phyloP scores from a whole-genome alignment of 2,888 invertebrate genomes.

The Alviniconcha strummeri region DNA sequence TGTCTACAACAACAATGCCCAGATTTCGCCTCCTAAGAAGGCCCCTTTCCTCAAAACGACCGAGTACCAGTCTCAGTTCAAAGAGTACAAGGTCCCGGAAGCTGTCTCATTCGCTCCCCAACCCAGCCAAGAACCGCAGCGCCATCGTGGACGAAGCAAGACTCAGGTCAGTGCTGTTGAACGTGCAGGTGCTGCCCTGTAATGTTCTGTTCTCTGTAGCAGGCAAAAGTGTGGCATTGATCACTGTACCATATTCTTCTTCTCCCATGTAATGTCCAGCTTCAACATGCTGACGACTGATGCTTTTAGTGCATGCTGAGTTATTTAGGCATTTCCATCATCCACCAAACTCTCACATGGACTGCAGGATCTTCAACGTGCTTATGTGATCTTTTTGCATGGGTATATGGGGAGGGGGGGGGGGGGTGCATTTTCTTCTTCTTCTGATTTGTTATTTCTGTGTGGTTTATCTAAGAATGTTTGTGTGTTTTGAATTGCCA shows the following conservation, averaged over 20 bases:
- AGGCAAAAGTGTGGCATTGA: no score
- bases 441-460: neutral
- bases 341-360: neutral
- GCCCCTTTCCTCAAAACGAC: conserved; percentile 39
- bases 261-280: no score
- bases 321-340: neutral
- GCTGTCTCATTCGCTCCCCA: conserved; percentile 32
- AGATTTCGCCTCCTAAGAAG: conserved; percentile 57
- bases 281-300: no score
- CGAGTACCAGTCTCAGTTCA: conserved; percentile 66
- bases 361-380: neutral
- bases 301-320: neutral
- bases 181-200: no score
- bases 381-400: no score
- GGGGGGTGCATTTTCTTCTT: no score
- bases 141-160: conserved; percentile 24
- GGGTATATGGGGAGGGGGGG: no score
- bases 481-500: no score
- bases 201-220: no score
- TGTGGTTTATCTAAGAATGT: neutral
- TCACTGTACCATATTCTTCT: no score
- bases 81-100: conserved; percentile 44
- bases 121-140: conserved; percentile 38
- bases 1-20: conserved; percentile 65
- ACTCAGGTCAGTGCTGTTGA: neutral